These are phyloP conservation scores for Orchesella flavescens DNA, from an alignment of 2,888 invertebrate genomes.

Conservation along the genomic window DNA sequence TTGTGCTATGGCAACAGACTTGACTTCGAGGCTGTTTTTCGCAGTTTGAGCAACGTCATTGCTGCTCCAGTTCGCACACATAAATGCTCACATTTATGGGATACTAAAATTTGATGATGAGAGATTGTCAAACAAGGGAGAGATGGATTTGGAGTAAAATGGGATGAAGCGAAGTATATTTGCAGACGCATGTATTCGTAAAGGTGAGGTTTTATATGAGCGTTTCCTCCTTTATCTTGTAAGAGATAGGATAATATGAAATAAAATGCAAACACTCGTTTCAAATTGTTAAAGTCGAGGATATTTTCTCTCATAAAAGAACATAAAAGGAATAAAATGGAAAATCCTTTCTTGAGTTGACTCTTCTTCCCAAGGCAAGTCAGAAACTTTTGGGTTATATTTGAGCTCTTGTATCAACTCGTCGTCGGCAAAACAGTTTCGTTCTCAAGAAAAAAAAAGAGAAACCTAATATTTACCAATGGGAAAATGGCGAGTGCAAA, in stretches of 20 bases:
- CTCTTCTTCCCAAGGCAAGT: background rate
- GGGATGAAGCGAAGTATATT: no score
- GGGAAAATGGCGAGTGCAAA: constrained; percentile 35
- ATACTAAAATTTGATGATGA: no score
- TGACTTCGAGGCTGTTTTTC: no score
- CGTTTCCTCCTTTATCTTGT: constrained; percentile 25
- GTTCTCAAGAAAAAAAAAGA: constrained; percentile 10
- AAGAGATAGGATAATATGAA: constrained; percentile 3
- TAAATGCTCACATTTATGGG: no score
- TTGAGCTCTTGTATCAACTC: background rate
- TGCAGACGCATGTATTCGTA: no score
- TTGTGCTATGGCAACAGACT: no score
- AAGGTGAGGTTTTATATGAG: no score
- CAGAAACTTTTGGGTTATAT: background rate
- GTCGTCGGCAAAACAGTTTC: background rate
- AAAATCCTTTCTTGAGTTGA: background rate
- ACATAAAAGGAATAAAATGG: constrained; percentile 2
- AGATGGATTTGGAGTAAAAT: no score
- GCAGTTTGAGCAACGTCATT: no score
- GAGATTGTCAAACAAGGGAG: no score
- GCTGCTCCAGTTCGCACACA: no score
- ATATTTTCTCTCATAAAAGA: background rate
- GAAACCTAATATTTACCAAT: constrained; percentile 43
- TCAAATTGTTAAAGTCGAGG: background rate
- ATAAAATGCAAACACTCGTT: constrained; percentile 20